Percentiles rank a stretch among this genome's conserved stretches.
Evolutionary conservation across 2,888 invertebrate genomes (phyloP).

Genomic region (Dynastes hyllus): DNA sequence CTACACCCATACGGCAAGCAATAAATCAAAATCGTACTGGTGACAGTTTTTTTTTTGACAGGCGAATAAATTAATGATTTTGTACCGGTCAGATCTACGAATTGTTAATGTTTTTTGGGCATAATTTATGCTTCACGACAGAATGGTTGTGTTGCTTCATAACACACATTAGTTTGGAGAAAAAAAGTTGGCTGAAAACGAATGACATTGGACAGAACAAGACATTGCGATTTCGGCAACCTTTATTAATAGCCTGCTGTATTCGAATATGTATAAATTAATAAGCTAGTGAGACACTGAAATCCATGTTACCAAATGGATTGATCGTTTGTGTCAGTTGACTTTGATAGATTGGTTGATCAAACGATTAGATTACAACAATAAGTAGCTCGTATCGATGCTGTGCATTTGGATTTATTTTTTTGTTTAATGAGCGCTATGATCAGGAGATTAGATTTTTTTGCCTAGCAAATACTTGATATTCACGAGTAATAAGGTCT

Average conservation of each 20-base stretch:
- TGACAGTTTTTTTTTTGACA: constrained; percentile 30
- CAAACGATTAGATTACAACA: neutral
- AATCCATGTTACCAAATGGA: neutral
- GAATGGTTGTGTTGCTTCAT: constrained; percentile 7
- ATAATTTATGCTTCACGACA: constrained; percentile 32
- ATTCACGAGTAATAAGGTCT: too few species aligned
- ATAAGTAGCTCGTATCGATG: neutral
- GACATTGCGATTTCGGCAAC: neutral
- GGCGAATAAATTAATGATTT: constrained; percentile 31
- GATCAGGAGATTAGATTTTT: too few species aligned
- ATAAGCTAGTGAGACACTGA: neutral
- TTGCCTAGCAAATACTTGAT: too few species aligned
- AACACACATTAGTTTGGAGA: neutral
- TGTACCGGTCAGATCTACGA: neutral
- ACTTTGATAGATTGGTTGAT: constrained; percentile 5
- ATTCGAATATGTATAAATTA: constrained; percentile 18
- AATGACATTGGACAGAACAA: constrained; percentile 21
- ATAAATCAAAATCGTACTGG: constrained; percentile 38
- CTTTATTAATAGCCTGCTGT: constrained; percentile 11
- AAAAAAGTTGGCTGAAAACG: constrained; percentile 10
- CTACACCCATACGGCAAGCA: constrained; percentile 24
- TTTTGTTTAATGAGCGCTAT: too few species aligned
- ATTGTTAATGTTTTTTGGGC: constrained; percentile 2
- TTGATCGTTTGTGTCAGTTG: constrained; percentile 2
- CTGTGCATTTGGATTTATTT: too few species aligned